These are phyloP conservation scores for Agrenia bidenticulata DNA, from an alignment of 2,888 invertebrate genomes.

Conservation along the genomic window DNA sequence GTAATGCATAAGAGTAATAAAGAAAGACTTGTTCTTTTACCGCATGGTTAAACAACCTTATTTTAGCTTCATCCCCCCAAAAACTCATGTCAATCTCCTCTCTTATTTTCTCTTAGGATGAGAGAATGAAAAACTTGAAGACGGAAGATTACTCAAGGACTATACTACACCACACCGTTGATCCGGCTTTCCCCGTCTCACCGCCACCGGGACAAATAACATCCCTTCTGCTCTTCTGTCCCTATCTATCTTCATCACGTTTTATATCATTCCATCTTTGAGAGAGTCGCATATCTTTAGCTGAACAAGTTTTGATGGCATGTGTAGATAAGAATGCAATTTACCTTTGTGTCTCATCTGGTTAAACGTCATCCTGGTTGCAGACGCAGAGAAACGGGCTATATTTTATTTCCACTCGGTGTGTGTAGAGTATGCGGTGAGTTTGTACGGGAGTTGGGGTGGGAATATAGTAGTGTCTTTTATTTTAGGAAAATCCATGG, in stretches of 20 bases:
- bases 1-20: too few species aligned
- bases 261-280: neutral
- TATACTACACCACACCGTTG: too few species aligned
- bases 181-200: neutral
- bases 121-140: constrained; percentile 7
- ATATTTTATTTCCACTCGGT: too few species aligned
- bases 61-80: constrained; percentile 17
- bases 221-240: neutral
- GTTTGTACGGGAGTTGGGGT: too few species aligned
- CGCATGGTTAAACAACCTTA: neutral
- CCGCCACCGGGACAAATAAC: neutral
- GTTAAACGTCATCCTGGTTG: too few species aligned
- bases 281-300: neutral
- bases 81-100: constrained; percentile 25
- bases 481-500: too few species aligned
- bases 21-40: too few species aligned
- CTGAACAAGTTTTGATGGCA: constrained; percentile 4
- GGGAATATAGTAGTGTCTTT: too few species aligned
- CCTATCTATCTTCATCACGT: neutral
- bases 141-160: neutral
- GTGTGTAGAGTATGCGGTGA: too few species aligned
- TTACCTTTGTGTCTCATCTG: too few species aligned
- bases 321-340: constrained; percentile 4
- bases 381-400: too few species aligned
- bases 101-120: constrained; percentile 2